Evolutionary conservation across 37 sponge, comb jelly and placozoan genomes (phyloP).

Genomic region (Lycopodina hypogea): DNA sequence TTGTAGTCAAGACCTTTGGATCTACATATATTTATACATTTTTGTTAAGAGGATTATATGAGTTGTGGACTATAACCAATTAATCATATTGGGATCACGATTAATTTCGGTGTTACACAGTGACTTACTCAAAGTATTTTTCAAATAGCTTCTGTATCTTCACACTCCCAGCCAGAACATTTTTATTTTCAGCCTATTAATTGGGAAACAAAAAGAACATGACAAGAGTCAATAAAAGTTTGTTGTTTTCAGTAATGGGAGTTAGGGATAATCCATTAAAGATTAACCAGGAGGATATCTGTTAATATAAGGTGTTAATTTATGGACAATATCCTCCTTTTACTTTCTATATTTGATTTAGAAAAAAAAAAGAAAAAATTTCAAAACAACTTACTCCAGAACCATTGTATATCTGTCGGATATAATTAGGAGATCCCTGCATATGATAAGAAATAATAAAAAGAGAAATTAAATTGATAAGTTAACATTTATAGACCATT

Average conservation of each 20-base stretch:
- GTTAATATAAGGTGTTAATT: too few relatives aligned
- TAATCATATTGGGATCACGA: neutral
- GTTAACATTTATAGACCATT: neutral
- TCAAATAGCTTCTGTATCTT: slow-evolving; percentile 70
- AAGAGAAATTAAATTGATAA: neutral
- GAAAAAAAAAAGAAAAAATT: too few relatives aligned
- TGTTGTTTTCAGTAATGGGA: too few relatives aligned
- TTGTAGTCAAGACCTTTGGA: slow-evolving; percentile 29
- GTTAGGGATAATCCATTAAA: too few relatives aligned
- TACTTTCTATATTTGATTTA: too few relatives aligned
- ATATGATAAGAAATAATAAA: neutral
- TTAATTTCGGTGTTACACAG: neutral
- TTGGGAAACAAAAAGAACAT: neutral
- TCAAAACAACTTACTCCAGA: slow-evolving; percentile 68
- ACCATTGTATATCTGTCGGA: slow-evolving; percentile 80
- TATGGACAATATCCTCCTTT: too few relatives aligned
- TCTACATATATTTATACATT: slow-evolving; percentile 7
- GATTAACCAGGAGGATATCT: too few relatives aligned
- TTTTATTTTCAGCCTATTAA: slow-evolving; percentile 7
- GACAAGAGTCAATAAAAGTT: too few relatives aligned
- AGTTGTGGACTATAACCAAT: neutral
- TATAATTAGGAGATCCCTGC: slow-evolving; percentile 83
- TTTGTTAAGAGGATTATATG: too few relatives aligned
- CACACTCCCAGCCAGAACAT: slow-evolving; percentile 27
- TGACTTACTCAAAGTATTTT: slow-evolving; percentile 60